Conservation (phyloP, 2,113 vertebrate genomes). For the Toxotes jaculatrix region DNA sequence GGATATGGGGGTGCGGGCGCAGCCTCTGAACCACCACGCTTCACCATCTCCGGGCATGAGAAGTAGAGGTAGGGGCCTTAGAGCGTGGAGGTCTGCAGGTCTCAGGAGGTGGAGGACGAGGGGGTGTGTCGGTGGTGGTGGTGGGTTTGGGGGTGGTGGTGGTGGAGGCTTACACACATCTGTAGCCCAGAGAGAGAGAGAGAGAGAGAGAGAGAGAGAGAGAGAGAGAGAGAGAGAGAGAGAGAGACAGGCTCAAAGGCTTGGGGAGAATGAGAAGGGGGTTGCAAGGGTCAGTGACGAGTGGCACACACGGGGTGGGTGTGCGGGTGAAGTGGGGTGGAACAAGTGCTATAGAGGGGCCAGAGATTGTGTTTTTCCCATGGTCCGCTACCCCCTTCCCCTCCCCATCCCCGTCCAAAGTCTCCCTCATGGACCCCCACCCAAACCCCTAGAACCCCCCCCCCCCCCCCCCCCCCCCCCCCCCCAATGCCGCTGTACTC, state of each 20-base stretch:
- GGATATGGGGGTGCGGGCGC: conserved; percentile 34
- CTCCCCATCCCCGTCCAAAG: conserved; percentile 11
- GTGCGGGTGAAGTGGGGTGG: conserved; percentile 83
- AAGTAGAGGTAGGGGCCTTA: conserved; percentile 35
- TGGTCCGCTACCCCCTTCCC: conserved; percentile 80
- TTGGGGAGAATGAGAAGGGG: conserved; percentile 66
- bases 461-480: background rate
- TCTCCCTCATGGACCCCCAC: conserved; percentile 43
- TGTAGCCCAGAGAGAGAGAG: conserved; percentile 64
- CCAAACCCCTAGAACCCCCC: conserved; percentile 29
- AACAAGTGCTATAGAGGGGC: conserved; percentile 83
- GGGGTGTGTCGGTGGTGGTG: background rate
- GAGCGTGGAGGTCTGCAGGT: conserved; percentile 51
- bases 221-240: conserved; percentile 26
- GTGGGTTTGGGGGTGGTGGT: background rate
- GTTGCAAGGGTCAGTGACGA: conserved; percentile 85
- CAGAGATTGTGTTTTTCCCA: conserved; percentile 85
- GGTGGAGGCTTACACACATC: conserved; percentile 55
- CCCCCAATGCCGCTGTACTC: background rate
- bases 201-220: no score
- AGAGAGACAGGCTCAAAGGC: conserved; percentile 73
- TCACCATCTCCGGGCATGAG: conserved; percentile 37
- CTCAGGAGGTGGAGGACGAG: background rate
- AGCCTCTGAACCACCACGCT: conserved; percentile 60
- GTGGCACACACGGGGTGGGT: conserved; percentile 79